These are phyloP conservation scores for Neogale vison DNA, from an alignment of 2,113 vertebrate species.

Conservation along the genomic window DNA sequence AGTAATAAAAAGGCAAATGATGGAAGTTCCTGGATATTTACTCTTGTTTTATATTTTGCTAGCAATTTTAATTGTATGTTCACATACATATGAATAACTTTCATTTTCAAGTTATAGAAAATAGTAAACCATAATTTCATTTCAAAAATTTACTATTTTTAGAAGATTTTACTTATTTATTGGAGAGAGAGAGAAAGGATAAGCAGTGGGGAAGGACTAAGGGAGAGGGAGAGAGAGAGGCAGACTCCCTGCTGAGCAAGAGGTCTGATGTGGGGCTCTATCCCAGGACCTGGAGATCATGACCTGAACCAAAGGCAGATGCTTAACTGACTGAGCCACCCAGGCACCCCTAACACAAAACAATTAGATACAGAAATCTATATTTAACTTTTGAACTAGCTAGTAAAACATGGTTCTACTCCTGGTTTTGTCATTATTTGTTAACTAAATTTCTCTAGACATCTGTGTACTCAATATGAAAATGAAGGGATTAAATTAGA, in stretches of 20 bases:
- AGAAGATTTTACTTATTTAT: too few species aligned
- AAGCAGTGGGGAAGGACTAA: too few species aligned
- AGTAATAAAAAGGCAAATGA: not conserved
- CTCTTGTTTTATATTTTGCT: not conserved
- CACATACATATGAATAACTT: not conserved
- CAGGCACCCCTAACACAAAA: not conserved
- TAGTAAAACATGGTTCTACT: not conserved
- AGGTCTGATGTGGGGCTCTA: too few species aligned
- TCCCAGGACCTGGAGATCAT: too few species aligned
- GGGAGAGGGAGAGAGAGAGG: too few species aligned
- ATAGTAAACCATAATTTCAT: not conserved
- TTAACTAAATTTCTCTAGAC: not conserved
- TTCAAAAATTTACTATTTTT: not conserved
- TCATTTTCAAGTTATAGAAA: not conserved
- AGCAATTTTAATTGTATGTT: not conserved
- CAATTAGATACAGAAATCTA: not conserved
- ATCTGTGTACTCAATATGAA: not conserved
- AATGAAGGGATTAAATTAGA: not conserved
- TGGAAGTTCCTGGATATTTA: not conserved
- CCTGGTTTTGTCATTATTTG: not conserved
- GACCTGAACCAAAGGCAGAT: too few species aligned
- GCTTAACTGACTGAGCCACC: too few species aligned
- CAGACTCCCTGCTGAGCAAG: too few species aligned
- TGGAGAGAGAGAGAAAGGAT: too few species aligned
- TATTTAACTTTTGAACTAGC: constrained; percentile 6